A percentile compares a stretch with the other conserved stretches of the same genome.
phyloP scores from a whole-genome alignment of 1,140 invertebrate genomes.

The Chironomus tepperi region DNA sequence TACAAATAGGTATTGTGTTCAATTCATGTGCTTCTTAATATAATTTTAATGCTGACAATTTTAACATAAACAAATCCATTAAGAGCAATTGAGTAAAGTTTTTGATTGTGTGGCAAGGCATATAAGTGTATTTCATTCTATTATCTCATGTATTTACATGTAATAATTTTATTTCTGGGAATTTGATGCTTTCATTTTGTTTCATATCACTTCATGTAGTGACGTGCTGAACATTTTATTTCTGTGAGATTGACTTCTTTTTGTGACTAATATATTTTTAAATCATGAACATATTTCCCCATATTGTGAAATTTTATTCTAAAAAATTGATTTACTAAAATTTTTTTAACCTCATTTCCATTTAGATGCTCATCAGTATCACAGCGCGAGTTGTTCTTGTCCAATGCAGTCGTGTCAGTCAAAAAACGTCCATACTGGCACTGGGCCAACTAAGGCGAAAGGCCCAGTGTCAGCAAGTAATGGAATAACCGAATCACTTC shows the following conservation, averaged over 20 bases:
- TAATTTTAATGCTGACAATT: too few relatives aligned
- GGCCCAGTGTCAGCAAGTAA: slow-evolving; percentile 25
- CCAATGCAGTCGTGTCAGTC: slow-evolving; percentile 76
- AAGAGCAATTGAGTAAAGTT: too few relatives aligned
- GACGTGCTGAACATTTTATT: neutral
- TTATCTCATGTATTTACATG: too few relatives aligned
- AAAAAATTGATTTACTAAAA: slow-evolving; percentile 15
- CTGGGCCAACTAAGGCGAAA: slow-evolving; percentile 38
- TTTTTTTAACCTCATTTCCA: slow-evolving; percentile 27
- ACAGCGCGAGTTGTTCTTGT: slow-evolving; percentile 62
- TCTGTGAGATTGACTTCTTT: neutral
- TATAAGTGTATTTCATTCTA: too few relatives aligned
- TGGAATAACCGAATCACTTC: neutral
- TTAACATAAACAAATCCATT: too few relatives aligned
- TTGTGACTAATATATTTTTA: neutral
- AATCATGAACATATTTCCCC: neutral
- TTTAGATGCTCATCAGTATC: slow-evolving; percentile 46
- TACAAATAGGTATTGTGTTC: too few relatives aligned
- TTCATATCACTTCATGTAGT: neutral
- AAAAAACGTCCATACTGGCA: slow-evolving; percentile 95
- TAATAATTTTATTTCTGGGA: too few relatives aligned
- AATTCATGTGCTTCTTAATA: too few relatives aligned
- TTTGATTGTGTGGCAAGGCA: too few relatives aligned
- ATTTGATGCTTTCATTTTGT: neutral
- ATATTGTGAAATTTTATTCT: neutral